Evolutionary conservation across 2,888 invertebrate genomes (phyloP).

Genomic region (Cheilosia variabilis): DNA sequence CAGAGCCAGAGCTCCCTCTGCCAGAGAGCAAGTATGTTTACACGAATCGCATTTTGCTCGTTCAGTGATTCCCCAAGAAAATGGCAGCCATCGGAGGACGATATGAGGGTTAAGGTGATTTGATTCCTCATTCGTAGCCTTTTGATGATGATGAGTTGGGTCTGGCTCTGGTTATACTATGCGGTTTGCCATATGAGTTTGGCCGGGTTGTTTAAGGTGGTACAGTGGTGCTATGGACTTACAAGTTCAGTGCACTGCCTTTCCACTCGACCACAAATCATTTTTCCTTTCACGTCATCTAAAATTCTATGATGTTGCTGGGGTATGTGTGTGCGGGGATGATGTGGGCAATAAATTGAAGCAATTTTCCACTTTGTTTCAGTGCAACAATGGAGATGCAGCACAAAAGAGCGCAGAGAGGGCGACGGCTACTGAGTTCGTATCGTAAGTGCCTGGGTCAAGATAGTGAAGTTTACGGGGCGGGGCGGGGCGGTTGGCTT

Average conservation of each 20-base stretch:
- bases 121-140: conserved; percentile 60
- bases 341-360: conserved; percentile 72
- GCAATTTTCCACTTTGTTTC: conserved; percentile 69
- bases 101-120: conserved; percentile 61
- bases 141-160: conserved; percentile 60
- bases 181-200: conserved; percentile 23
- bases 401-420: conserved; percentile 1
- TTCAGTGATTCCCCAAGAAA: conserved; percentile 71
- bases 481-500: neutral
- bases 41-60: conserved; percentile 72
- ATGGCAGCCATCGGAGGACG: conserved; percentile 25
- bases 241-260: conserved; percentile 59
- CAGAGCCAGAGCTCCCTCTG: conserved; percentile 4
- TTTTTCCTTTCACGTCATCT: conserved; percentile 67
- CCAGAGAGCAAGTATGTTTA: conserved; percentile 47
- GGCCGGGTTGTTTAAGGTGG: conserved; percentile 22
- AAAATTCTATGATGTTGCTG: conserved; percentile 65
- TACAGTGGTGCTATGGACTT: conserved; percentile 17
- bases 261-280: conserved; percentile 63
- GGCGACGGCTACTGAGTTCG: neutral
- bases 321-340: conserved; percentile 52
- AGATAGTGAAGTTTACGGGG: conserved; percentile 29
- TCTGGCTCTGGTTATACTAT: conserved; percentile 10
- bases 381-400: conserved; percentile 59
- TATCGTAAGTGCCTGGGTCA: conserved; percentile 30